Percentiles rank a stretch among this genome's conserved stretches.
phyloP scores from a whole-genome alignment of 2,113 vertebrate species.

The Centropristis striata region DNA sequence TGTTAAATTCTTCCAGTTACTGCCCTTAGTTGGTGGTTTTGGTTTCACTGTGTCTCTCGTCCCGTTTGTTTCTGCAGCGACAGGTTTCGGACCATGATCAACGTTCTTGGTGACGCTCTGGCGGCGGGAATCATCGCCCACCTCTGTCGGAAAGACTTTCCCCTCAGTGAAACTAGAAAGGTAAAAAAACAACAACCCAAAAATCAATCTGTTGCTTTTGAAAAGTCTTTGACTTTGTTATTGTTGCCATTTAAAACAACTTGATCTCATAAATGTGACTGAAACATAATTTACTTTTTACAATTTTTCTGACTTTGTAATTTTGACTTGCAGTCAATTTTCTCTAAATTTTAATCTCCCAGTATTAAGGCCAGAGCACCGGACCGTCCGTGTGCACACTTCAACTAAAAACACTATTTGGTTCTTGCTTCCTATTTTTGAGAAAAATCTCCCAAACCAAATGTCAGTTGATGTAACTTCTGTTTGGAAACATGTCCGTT shows the following conservation, averaged over 20 bases:
- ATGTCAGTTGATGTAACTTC: not conserved
- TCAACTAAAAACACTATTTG: not conserved
- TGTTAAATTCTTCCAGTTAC: too few species aligned
- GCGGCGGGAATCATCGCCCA: conserved; percentile 91
- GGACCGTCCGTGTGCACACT: too few species aligned
- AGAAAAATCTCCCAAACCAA: not conserved
- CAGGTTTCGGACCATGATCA: conserved; percentile 90
- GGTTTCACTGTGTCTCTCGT: not conserved
- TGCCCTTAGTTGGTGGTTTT: not conserved
- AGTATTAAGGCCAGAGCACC: too few species aligned
- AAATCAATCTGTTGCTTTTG: too few species aligned
- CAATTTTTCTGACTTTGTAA: too few species aligned
- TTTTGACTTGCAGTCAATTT: too few species aligned
- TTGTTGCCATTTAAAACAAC: too few species aligned
- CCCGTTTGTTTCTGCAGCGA: conserved; percentile 77
- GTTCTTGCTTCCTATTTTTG: not conserved
- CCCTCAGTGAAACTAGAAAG: conserved; percentile 71
- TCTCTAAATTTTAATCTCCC: too few species aligned
- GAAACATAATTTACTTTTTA: too few species aligned
- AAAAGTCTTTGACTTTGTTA: too few species aligned
- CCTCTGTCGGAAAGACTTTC: conserved; percentile 88
- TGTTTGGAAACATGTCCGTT: not conserved
- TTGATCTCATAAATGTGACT: too few species aligned
- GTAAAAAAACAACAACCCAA: conserved; percentile 62
- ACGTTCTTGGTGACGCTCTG: conserved; percentile 89